Evolutionary conservation across 1,140 invertebrate species (phyloP), one percentile per base, ranked within the genome.

Genomic region (Drosophila kikkawai): DNA sequence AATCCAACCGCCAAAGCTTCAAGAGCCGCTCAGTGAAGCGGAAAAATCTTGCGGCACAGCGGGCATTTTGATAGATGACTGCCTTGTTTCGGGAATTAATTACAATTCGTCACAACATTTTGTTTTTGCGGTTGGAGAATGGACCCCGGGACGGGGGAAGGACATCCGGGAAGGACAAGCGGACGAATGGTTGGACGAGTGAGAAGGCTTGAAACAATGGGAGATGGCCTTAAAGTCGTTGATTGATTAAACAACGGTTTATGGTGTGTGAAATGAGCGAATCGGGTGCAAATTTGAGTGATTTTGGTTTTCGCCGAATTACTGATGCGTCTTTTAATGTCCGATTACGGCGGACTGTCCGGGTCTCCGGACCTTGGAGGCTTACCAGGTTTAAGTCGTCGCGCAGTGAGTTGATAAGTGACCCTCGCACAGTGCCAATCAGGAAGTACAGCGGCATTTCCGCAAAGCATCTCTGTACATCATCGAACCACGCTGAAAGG

Each of bases 401-500:
- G 93, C 68, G 71, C 55, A 96, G 71, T 15, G 93, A 94, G 44
- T 93, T 82, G 6, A 96, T 90, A 37, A 95, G 94, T 60, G 93
- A 94, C 0, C 94, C 94, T 37, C 93, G 93, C 5, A 95, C 93
- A 2, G 94, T 94, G 6, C 96, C 96, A 26, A 95, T 84, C 0
- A 95, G 88, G 4, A 97, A 92, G 80, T 95, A 94, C 51, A 94
- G 91, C 0, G 96, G 94, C 94, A 97, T 96, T 75, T 94, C 91
- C 0, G 92, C 91, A 37, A 93, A 82, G 34, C 95, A 95, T 34
- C 94, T 93, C 17, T 93, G 82, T 32, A 91, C 75, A 6, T 93
- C 92, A 17, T 94, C 92, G 65, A 94, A 95, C 13, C 26, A 66
- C 32, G 81, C 91, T 92, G 55, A 29, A 81, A 45, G 59, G 50